Percentiles rank a stretch among this genome's conserved stretches.
Evolutionary conservation across 2,113 vertebrate genomes (phyloP).

Genomic region (Balaeniceps rex): DNA sequence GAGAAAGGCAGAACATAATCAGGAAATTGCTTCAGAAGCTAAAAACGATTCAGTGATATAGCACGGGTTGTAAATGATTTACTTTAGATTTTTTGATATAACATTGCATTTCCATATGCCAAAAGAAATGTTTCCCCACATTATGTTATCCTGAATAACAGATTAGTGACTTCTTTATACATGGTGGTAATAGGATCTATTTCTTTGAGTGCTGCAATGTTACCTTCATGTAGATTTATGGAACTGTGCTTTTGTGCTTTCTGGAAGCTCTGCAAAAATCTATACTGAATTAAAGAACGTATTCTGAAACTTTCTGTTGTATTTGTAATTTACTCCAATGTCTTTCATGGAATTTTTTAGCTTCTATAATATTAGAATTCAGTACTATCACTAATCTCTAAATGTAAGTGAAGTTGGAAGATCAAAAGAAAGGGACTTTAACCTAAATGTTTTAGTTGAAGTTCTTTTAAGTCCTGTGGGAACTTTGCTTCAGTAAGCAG

Average conservation of each 20-base stretch:
- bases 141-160: neutral
- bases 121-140: neutral
- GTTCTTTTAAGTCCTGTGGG: neutral
- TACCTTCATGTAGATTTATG: neutral
- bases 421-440: neutral
- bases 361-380: neutral
- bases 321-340: neutral
- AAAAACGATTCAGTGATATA: neutral
- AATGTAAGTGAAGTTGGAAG: neutral
- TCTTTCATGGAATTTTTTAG: neutral
- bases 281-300: neutral
- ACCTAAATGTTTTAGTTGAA: neutral
- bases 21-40: neutral
- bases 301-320: neutral
- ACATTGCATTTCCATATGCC: neutral
- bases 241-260: neutral
- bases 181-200: neutral
- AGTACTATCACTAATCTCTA: neutral
- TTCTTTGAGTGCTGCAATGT: neutral
- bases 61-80: neutral
- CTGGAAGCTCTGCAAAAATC: neutral
- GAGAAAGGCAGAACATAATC: neutral
- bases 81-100: neutral
- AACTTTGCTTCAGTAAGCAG: neutral
- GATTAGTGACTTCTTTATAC: neutral